Evolutionary conservation across 2,797 vertebrate species (phyloP), one percentile per base, ranked within the genome.

Genomic region (Platalea minor): DNA sequence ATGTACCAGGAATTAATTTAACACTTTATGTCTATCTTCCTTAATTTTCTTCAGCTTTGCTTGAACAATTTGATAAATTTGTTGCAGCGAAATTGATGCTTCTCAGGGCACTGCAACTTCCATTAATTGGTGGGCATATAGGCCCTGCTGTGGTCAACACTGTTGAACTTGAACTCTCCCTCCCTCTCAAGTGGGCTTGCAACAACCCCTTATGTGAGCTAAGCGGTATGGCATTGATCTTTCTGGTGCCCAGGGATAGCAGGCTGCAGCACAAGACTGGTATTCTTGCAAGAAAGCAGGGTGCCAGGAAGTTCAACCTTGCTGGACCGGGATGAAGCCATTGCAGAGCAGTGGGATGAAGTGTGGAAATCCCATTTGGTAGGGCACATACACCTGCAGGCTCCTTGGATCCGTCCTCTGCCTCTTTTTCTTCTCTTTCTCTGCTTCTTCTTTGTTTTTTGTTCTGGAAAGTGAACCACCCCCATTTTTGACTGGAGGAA

Each of bases 301-400:
- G 24, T 89, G 14, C n/a, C 8, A 3, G 13, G 39, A 81, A 17
- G 17, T 70, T 54, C 74, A 53, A 25, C 56, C 29, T 39, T 43
- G 39, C 48, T 51, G 31, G 19, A 43, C 2, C 0, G 1, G 35
- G 39, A 70, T 0, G 1, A 63, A 18, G 35, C 24, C 39, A 39
- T 26, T 56, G 43, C 28, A 78, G 35, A 65, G n/a, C n/a, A 57
- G 45, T 28, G 45, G 48, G 41, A 56, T 64, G 45, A 72, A 56
- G 35, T n/a, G 43, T 28, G 28, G n/a, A 63, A 86, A 60, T 37
- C 18, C 28, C 5, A 9, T 69, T n/a, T 80, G 23, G 20, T 19
- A 39, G 9, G 11, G 4, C 10, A 10, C 18, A 8, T 7, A 37
- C 17, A 60, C 29, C 39, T 68, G 28, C 7, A 37, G 43, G 12